Conservation (phyloP, 2,888 invertebrate species). For the Chironomus tentans region DNA sequence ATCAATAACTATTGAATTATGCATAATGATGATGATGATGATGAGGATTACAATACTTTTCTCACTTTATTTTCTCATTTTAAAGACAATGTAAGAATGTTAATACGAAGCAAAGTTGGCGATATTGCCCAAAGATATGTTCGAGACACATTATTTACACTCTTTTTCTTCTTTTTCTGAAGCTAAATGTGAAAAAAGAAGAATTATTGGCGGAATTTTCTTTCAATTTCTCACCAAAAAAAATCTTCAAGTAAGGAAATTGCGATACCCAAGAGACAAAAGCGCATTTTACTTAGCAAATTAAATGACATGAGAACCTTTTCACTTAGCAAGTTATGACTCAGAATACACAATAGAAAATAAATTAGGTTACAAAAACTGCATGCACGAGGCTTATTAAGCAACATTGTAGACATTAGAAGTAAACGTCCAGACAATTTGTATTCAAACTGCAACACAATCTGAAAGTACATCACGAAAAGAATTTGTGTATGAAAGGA, state of each 20-base stretch:
- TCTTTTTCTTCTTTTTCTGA: background rate
- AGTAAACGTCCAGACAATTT: no score
- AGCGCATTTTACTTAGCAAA: no score
- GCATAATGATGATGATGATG: background rate
- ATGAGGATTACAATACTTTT: background rate
- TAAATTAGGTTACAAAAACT: no score
- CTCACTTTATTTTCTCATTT: background rate
- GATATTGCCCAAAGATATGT: background rate
- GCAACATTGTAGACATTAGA: no score
- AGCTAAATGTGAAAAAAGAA: background rate
- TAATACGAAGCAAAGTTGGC: background rate
- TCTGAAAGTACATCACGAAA: no score
- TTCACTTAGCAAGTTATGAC: no score
- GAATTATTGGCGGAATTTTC: background rate
- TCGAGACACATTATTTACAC: conserved; percentile 21
- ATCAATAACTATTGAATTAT: background rate
- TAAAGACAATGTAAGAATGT: background rate
- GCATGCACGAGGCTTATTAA: no score
- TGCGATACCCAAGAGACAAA: no score
- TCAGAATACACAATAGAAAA: no score
- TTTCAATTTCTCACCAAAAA: background rate
- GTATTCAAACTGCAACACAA: no score
- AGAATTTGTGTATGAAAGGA: background rate
- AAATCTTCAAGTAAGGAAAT: background rate
- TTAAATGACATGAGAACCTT: no score